Base-by-base conservation (phyloP, 2,888 invertebrate species). In the Ctenicera cuprea region DNA sequence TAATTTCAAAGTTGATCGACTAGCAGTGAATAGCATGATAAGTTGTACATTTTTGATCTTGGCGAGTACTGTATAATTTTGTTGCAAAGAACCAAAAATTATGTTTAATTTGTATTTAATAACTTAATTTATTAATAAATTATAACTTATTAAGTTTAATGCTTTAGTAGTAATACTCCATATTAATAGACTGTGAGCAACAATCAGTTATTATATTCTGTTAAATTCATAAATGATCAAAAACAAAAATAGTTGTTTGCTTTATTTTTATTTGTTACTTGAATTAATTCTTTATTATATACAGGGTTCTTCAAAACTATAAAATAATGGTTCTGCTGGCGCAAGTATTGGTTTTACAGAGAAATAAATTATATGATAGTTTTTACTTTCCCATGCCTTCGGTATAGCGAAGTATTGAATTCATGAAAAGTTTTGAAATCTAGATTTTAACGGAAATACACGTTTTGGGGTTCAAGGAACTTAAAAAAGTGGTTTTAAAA, bases 51-150 rank as follows among this genome's bases (percentile, higher is more conserved):
- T 26, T 54, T 48, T 45, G 11, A 41, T 50, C 50, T 61, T 66
- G 61, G 37, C 61, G 61, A 52, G 37, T 61, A 50, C 41, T 66
- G 54, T 48, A 59, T 63, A 67, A 62, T 48, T 72, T 67, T 61
- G 52, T 62, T 64, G 57, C 64, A 80, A 78, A 73, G 78, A 80
- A 80, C 82, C 81, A 82, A 82, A 82, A 81, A 82, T 80, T 78
- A 81, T 79, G 73, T 77, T 75, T 78, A 80, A 82, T 81, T 81
- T 82, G 79, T 81, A 81, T 79, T 79, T 81, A 79, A 79, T 76
- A 79, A 80, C 77, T 61, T 64, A 71, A 75, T 66, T 71, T 62
- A 72, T 77, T 64, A 75, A 75, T 77, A 75, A 73, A 75, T 61
- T 68, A 67, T 65, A 76, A 48, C 43, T 68, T 50, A 67, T 62